Base-by-base conservation (phyloP, 2,888 invertebrate species). In the Melanchra persicariae region DNA sequence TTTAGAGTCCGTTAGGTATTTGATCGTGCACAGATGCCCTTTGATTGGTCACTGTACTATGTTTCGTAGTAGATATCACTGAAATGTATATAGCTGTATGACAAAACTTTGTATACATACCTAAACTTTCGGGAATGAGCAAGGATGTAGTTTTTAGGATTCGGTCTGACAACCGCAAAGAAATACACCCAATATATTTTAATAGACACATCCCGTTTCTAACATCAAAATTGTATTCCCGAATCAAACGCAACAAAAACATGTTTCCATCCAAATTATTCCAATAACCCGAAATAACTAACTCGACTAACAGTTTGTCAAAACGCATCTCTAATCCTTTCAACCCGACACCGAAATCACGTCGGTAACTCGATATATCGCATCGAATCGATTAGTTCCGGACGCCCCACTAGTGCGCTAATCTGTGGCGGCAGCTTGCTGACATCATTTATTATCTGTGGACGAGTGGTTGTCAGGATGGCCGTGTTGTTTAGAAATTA, bases 341-440 rank as follows among this genome's bases (percentile, higher is more conserved):
- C 63, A 77, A 73, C 87, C 78, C 66, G 83, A 86, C 85, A 86
- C 83, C 78, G 68, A 85, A 85, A 87, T 88, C 87, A 85, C 85
- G 81, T 74, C 72, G 52, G 88, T 85, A 88, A 87, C 85, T 75
- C 82, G 82, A 87, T 75, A 79, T 77, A 74, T 79, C 82, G 83
- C 78, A 67, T 80, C 75, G 88, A 87, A 89, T 89, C 89, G 89
- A 89, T 89, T 88, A 87, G 84, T 76, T 77, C 68, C 84, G 85
- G 87, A 83, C 81, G 83, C 87, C 87, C 81, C 83, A 86, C 85
- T 75, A 85, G 87, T 86, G 86, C 85, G 69, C 84, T 84, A 85
- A 81, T 81, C 84, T 84, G 69, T 84, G 61, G 71, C 84, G 60
- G 86, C 74, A 77, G 81, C 84, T 63, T 70, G 74, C 83, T 83